Evolutionary conservation across 2,113 vertebrate genomes (phyloP), one percentile per base, ranked within the genome.

Genomic region (Colinus virginianus): DNA sequence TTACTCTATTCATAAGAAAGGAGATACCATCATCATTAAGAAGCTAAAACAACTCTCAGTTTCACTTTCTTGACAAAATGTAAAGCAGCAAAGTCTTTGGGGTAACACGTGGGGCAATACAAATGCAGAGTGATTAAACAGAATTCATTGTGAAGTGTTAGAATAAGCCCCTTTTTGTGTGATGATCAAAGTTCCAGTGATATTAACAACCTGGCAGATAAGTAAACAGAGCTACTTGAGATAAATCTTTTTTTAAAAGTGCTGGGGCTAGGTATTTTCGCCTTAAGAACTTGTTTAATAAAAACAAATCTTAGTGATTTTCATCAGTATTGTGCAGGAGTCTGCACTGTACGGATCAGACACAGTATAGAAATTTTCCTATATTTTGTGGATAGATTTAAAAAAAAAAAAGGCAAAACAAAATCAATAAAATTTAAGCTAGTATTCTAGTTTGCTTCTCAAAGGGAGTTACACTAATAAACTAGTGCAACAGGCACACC

Each of bases 191-290:
- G 5, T 76, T 78, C 80, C 45, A 84, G 59, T 20, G 74, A 78
- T 90, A 88, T 76, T 82, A 94, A 53, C 19, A 88, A 78, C 40
- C 66, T 88, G 30, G 66, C 30, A 88, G 34, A 20, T 63, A 75
- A 78, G n/a, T 56, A 36, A 86, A 19, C n/a, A 66, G 25, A 62
- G 12, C 11, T 51, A 49, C 32, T 88, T 81, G 42, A 82, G 67
- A 90, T 49, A 69, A 90, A 90, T 74, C 20, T 17, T 58, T 18
- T 19, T 32, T 38, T 3, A 7, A 86, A 93, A 69, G 45, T 78
- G 21, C 23, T 87, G 23, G 36, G 79, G 19, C 12, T 48, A 76
- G 10, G 3, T 10, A 46, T 22, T 71, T 84, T 67, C 69, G 48
- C 9, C 4, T 30, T 34, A 28, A 83, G 12, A 64, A 85, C 69